Conservation (phyloP, 2,888 invertebrate species). For the Creontiades dilutus region DNA sequence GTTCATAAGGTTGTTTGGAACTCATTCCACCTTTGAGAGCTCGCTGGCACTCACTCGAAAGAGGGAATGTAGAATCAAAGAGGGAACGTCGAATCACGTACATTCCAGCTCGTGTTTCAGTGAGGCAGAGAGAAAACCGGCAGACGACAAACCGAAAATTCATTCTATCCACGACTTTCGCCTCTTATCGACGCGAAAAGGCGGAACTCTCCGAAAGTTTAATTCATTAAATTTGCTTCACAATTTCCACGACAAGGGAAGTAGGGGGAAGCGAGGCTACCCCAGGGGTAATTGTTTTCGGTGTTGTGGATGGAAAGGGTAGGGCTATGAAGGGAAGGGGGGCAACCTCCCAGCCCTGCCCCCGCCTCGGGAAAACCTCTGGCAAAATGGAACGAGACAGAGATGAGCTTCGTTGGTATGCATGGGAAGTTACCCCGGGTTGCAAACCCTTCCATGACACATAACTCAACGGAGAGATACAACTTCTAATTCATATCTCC, state of each 20-base stretch:
- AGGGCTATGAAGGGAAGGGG: not conserved
- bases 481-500: conserved; percentile 70
- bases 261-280: not conserved
- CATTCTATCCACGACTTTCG: conserved; percentile 45
- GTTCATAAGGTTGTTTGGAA: not conserved
- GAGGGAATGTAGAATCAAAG: conserved; percentile 16
- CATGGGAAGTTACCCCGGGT: conserved; percentile 66
- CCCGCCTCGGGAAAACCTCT: conserved; percentile 42
- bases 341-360: not conserved
- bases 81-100: conserved; percentile 37
- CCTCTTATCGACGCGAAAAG: conserved; percentile 54
- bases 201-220: conserved; percentile 44
- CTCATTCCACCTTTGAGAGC: conserved; percentile 15
- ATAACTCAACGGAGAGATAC: conserved; percentile 66
- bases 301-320: not conserved
- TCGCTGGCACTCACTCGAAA: not conserved
- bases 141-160: not conserved
- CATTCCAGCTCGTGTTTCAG: not conserved
- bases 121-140: conserved; percentile 6
- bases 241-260: conserved; percentile 37
- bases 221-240: conserved; percentile 66
- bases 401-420: conserved; percentile 59
- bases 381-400: conserved; percentile 54
- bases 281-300: conserved; percentile 66
- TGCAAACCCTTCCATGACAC: conserved; percentile 67